Evolutionary conservation across 2,888 invertebrate genomes (phyloP).

Genomic region (Megastigmus dorsalis): DNA sequence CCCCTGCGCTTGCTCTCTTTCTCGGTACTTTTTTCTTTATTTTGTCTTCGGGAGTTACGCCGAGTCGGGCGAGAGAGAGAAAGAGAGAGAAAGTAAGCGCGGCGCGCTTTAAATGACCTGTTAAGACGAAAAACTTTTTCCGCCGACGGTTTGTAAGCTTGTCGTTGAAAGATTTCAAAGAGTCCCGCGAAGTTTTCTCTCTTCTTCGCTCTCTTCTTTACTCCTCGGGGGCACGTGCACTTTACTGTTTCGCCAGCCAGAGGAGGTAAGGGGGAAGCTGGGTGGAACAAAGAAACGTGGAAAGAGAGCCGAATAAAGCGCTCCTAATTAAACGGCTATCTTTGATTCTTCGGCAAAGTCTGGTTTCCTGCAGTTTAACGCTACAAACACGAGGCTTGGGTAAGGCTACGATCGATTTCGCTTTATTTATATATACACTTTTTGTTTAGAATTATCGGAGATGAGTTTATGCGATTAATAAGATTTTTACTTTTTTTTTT

Average conservation of each 20-base stretch:
- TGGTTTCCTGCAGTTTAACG: slow-evolving; percentile 18
- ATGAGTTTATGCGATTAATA: background rate
- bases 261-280: slow-evolving; percentile 40
- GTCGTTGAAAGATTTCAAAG: slow-evolving; percentile 65
- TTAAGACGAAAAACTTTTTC: slow-evolving; percentile 61
- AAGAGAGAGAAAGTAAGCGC: slow-evolving; percentile 61
- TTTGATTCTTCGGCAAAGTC: slow-evolving; percentile 41
- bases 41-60: slow-evolving; percentile 18
- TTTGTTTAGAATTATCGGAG: too few relatives aligned
- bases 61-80: background rate
- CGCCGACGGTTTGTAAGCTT: slow-evolving; percentile 53
- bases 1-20: background rate
- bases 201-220: slow-evolving; percentile 36
- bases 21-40: slow-evolving; percentile 8
- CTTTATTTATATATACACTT: background rate
- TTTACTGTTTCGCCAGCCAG: slow-evolving; percentile 57
- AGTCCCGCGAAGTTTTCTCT: slow-evolving; percentile 60
- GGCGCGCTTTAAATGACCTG: slow-evolving; percentile 60
- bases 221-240: too few relatives aligned
- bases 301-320: slow-evolving; percentile 61
- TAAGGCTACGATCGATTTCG: background rate
- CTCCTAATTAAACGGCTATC: slow-evolving; percentile 68
- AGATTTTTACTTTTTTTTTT: background rate
- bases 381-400: background rate
- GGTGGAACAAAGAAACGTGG: background rate